Evolutionary conservation across 2,888 invertebrate genomes (phyloP), one percentile per base, ranked within the genome.

Genomic region (Latheticus oryzae): DNA sequence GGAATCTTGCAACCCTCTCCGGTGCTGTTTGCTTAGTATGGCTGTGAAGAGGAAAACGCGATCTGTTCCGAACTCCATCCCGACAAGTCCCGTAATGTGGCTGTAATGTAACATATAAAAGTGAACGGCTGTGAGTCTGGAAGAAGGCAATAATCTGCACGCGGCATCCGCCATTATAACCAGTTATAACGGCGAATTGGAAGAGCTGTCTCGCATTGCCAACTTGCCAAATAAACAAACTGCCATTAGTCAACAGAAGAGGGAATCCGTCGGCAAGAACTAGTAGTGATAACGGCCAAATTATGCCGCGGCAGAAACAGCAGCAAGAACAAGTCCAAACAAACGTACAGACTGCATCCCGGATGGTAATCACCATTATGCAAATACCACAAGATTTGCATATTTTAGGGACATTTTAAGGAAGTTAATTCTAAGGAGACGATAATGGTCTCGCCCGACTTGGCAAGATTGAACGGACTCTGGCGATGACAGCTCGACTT

Each of bases 371-470:
- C 70, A 71, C 72, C 73, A 73, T 76, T 78, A 78, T 78, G 78
- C 76, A 78, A 78, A 78, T 76, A 61, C 59, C 60, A 52, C 63
- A 56, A 68, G 64, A 78, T 78, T 77, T 76, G 77, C 78, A 78
- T 78, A 78, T 74, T 76, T 77, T 73, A 73, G 72, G 74, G 75
- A 72, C 75, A 73, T 73, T 76, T 76, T 73, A 73, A 74, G 72
- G 71, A 74, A 74, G 68, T 69, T 74, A 70, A 73, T 74, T 73
- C 70, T 66, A 64, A 62, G 55, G 61, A 67, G 67, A 71, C 69
- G 70, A 72, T 73, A 68, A 66, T 64, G 60, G 35, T 64, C 61
- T 56, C 55, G 55, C 33, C 47, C 48, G 54, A 60, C 55, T 35
- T 37, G 32, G 38, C 52, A 58, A 66, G 70, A 72, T 73, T 63